A percentile compares a stretch with the other conserved stretches of the same genome.
phyloP scores from a whole-genome alignment of 2,797 vertebrate species.

The Pseudopleuronectes americanus region DNA sequence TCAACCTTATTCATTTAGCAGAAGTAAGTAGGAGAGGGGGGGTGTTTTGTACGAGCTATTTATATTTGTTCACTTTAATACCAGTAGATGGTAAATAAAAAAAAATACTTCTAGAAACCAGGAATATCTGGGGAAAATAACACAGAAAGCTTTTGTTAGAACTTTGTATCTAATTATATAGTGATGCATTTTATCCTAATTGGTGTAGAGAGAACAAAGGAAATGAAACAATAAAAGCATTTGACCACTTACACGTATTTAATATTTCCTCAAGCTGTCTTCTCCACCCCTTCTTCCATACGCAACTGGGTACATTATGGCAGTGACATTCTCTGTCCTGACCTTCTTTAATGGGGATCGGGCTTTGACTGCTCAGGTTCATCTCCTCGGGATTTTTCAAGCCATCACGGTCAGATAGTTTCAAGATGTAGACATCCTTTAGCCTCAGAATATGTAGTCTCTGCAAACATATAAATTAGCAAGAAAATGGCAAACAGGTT shows the following conservation, averaged over 20 bases:
- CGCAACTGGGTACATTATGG: constrained; percentile 80
- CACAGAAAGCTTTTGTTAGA: background rate
- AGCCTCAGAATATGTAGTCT: constrained; percentile 58
- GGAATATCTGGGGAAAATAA: background rate
- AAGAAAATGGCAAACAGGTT: constrained; percentile 51
- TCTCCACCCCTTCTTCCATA: constrained; percentile 72
- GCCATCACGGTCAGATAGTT: constrained; percentile 77
- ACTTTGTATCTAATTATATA: background rate
- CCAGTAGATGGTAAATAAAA: constrained; percentile 11
- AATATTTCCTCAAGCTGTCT: constrained; percentile 74
- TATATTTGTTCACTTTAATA: constrained; percentile 54
- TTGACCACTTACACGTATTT: constrained; percentile 52
- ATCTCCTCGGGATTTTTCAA: constrained; percentile 82
- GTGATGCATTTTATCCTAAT: background rate
- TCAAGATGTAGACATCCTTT: constrained; percentile 70
- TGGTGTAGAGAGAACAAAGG: constrained; percentile 8
- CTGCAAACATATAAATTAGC: constrained; percentile 57
- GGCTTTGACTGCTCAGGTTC: constrained; percentile 80
- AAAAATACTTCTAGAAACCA: constrained; percentile 8
- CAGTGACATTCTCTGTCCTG: constrained; percentile 85
- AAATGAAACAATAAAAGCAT: constrained; percentile 38
- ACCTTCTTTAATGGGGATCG: constrained; percentile 80
- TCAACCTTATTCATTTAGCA: constrained; percentile 92
- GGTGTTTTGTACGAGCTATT: constrained; percentile 69
- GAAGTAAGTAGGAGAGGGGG: constrained; percentile 78